Evolutionary conservation across 2,797 vertebrate species (phyloP).

Genomic region (Alcedo quadribrachys): DNA sequence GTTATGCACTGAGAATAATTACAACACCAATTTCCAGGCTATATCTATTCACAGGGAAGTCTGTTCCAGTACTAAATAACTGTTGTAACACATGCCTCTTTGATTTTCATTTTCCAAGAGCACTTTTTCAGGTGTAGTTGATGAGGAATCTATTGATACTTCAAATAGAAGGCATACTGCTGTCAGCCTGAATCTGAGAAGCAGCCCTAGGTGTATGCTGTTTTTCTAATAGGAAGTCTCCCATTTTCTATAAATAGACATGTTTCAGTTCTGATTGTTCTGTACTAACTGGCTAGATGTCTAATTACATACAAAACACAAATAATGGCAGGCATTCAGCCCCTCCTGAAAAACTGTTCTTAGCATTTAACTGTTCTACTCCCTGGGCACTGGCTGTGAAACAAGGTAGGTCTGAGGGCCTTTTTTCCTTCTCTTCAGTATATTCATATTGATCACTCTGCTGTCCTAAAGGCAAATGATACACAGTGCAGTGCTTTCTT

Average conservation of each 20-base stretch:
- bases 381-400: not conserved
- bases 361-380: not conserved
- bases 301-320: conserved; percentile 33
- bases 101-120: not conserved
- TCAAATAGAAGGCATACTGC: not conserved
- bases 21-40: not conserved
- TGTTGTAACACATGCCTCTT: not conserved
- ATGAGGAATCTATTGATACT: not conserved
- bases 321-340: conserved; percentile 34
- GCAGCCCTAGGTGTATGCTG: not conserved
- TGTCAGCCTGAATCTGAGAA: not conserved
- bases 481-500: not conserved
- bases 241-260: conserved; percentile 43
- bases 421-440: not conserved
- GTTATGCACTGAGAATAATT: not conserved
- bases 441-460: not conserved
- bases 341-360: not conserved
- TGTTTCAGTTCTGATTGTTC: conserved; percentile 64
- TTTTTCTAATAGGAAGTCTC: conserved; percentile 44
- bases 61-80: not conserved
- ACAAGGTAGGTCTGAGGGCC: not conserved
- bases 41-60: not conserved
- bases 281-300: conserved; percentile 46
- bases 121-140: not conserved
- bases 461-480: conserved; percentile 5